Conservation (phyloP, 2,888 invertebrate genomes). For the Ligdia adustata region DNA sequence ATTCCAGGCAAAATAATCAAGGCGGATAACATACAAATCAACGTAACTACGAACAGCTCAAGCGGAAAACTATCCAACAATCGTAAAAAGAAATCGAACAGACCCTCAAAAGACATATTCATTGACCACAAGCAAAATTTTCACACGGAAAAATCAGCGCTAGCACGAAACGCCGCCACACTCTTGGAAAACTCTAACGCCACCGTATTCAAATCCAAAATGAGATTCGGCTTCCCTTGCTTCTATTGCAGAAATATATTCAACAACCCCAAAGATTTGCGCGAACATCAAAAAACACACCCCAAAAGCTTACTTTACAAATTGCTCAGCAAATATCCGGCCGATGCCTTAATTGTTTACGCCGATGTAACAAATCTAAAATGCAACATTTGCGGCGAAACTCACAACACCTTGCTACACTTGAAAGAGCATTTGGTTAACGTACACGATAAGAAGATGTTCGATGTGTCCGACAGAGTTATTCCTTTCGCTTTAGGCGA, state of each 20-base stretch:
- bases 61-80: no score
- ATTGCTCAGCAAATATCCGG: conserved; percentile 53
- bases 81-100: no score
- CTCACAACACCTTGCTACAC: conserved; percentile 49
- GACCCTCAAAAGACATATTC: no score
- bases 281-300: conserved; percentile 51
- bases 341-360: conserved; percentile 64
- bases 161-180: conserved; percentile 53
- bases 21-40: not conserved
- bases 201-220: conserved; percentile 64
- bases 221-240: conserved; percentile 62
- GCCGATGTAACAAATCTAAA: conserved; percentile 62
- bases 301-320: conserved; percentile 40
- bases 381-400: conserved; percentile 56
- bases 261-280: conserved; percentile 52
- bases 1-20: conserved; percentile 17
- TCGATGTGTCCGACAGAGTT: conserved; percentile 59
- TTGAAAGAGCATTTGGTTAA: conserved; percentile 60
- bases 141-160: conserved; percentile 60
- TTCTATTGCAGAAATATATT: conserved; percentile 64
- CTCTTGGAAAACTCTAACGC: conserved; percentile 61
- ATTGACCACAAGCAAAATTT: no score
- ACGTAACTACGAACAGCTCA: conserved; percentile 27
- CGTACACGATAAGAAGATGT: conserved; percentile 57
- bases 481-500: conserved; percentile 63